Evolutionary conservation across 53 echinoderm and acorn worm species (phyloP).

Genomic region (Echinometra lucunter): DNA sequence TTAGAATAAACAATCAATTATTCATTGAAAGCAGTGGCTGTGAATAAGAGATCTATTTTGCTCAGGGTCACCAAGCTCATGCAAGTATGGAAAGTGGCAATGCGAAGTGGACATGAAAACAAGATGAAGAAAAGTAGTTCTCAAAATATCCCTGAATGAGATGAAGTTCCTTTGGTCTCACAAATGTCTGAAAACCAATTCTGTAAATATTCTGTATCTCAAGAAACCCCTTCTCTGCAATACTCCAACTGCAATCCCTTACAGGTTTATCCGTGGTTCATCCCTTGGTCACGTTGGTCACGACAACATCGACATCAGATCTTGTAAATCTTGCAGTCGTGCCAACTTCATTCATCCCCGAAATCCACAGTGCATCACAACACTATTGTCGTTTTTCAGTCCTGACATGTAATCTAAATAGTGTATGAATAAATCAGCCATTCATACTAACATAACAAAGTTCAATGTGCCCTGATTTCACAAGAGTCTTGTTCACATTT

Average conservation of each 20-base stretch:
- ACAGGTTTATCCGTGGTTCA: background rate
- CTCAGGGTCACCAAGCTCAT: background rate
- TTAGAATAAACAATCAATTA: background rate
- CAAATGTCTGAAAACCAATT: background rate
- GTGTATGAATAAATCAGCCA: slow-evolving; percentile 28
- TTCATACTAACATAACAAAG: slow-evolving; percentile 17
- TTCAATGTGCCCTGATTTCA: slow-evolving; percentile 2
- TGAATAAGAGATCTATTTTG: background rate
- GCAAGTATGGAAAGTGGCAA: background rate
- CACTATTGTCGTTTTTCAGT: background rate
- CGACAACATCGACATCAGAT: background rate
- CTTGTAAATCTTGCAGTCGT: background rate
- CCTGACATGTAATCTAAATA: slow-evolving; percentile 25
- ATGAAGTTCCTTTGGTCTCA: background rate
- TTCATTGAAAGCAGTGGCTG: background rate
- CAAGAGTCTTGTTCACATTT: background rate
- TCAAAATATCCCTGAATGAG: background rate
- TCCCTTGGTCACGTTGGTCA: too few relatives aligned
- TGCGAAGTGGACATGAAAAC: background rate
- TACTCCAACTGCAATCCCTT: background rate
- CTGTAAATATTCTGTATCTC: background rate
- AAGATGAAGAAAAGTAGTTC: background rate
- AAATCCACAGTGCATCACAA: background rate
- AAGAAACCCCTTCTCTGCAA: background rate
- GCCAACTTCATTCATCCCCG: slow-evolving; percentile 20